Conservation (phyloP, 2,113 vertebrate genomes). For the Coregonus clupeaformis region DNA sequence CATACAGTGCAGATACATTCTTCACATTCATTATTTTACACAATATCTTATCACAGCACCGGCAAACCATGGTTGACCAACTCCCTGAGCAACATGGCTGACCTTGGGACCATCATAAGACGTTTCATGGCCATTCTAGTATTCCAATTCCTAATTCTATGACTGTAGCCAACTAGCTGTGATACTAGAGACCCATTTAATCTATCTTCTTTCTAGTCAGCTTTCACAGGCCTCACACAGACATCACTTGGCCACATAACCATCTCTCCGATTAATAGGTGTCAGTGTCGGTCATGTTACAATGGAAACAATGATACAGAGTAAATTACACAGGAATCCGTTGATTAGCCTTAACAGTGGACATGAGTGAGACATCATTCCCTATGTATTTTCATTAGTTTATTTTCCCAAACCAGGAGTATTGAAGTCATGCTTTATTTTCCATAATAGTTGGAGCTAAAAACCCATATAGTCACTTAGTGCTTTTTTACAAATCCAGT, state of each 20-base stretch:
- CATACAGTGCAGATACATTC: no score
- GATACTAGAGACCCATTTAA: constrained; percentile 8
- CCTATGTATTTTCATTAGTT: not conserved
- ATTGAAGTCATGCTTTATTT: not conserved
- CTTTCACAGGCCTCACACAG: constrained; percentile 38
- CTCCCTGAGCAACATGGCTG: no score
- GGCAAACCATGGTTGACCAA: no score
- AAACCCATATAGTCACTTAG: not conserved
- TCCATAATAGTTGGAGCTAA: not conserved
- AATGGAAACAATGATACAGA: constrained; percentile 55
- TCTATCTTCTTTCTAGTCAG: constrained; percentile 21
- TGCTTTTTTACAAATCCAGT: no score
- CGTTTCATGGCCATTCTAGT: no score
- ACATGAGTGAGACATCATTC: constrained; percentile 13
- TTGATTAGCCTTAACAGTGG: constrained; percentile 39
- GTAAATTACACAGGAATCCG: constrained; percentile 28
- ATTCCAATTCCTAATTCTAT: no score
- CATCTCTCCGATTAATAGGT: constrained; percentile 36
- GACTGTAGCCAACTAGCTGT: not conserved
- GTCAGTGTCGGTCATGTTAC: constrained; percentile 56
- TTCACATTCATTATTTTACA: no score
- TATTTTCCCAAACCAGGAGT: constrained; percentile 16
- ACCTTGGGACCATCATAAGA: no score
- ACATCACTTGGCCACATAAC: constrained; percentile 15
- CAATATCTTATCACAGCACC: no score